Conservation (phyloP, 2,888 invertebrate species). For the Thera britannica region DNA sequence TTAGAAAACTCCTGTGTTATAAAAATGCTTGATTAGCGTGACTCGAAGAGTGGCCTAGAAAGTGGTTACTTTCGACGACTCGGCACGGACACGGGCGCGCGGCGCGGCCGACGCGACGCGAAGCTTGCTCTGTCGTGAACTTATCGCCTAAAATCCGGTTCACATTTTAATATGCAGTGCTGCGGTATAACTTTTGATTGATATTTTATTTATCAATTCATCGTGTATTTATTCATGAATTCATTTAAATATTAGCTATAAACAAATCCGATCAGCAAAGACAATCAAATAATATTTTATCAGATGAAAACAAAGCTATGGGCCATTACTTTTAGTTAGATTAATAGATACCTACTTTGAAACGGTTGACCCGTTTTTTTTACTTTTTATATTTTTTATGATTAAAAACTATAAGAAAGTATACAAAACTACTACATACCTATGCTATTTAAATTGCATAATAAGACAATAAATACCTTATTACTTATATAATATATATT, state of each 20-base stretch:
- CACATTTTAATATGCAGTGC: conserved; percentile 51
- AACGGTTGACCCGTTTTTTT: no score
- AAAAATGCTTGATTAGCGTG: conserved; percentile 77
- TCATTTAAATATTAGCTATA: conserved; percentile 17
- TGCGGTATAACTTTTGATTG: conserved; percentile 33
- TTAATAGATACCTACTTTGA: no score
- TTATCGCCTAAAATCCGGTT: conserved; percentile 72
- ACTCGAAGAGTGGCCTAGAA: conserved; percentile 76
- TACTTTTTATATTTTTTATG: no score
- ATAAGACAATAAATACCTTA: no score
- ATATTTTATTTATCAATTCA: conserved; percentile 33
- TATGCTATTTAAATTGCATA: no score
- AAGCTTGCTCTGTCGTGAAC: conserved; percentile 49
- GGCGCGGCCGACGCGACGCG: conserved; percentile 31
- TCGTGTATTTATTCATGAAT: conserved; percentile 23
- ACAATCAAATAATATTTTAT: background rate
- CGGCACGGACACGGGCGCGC: no score
- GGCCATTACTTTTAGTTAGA: no score
- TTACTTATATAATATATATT: no score
- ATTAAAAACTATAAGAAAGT: no score
- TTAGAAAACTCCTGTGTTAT: conserved; percentile 70
- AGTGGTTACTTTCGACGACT: conserved; percentile 75
- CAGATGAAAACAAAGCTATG: background rate
- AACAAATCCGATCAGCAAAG: background rate
- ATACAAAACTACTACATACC: no score